A percentile compares a stretch with the other conserved stretches of the same genome.
Evolutionary conservation across 2,113 vertebrate species (phyloP).

Genomic region (Anarrhichthys ocellatus): DNA sequence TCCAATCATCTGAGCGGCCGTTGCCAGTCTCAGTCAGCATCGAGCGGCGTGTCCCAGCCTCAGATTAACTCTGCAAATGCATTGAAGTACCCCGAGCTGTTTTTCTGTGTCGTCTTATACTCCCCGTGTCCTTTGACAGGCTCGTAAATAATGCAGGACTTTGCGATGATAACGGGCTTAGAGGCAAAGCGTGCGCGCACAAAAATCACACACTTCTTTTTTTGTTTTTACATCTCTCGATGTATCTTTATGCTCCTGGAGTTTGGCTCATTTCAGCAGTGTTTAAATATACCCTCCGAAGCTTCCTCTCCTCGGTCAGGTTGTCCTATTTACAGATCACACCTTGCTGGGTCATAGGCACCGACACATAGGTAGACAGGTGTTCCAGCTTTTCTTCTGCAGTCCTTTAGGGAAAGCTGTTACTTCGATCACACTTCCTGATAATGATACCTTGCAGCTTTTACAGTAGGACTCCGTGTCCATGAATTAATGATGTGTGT

Average conservation of each 20-base stretch:
- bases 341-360: background rate
- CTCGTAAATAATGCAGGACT: constrained; percentile 68
- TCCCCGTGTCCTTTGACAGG: constrained; percentile 55
- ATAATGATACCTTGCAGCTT: background rate
- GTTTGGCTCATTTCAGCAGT: constrained; percentile 15
- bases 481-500: constrained; percentile 23
- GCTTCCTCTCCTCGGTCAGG: background rate
- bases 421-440: background rate
- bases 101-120: constrained; percentile 48
- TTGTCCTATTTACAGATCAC: constrained; percentile 11
- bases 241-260: background rate
- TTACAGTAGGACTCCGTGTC: constrained; percentile 11
- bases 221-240: background rate
- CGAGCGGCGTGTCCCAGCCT: constrained; percentile 5
- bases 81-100: constrained; percentile 42
- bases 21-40: constrained; percentile 9
- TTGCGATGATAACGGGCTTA: constrained; percentile 35
- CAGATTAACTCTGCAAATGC: constrained; percentile 57
- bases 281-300: constrained; percentile 5
- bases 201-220: background rate
- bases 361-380: background rate
- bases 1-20: constrained; percentile 42
- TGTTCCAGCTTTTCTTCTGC: background rate
- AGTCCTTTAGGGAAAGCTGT: background rate
- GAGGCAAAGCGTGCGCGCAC: constrained; percentile 14